phyloP scores from a whole-genome alignment of 2,113 vertebrate genomes.

The Oncorhynchus keta region DNA sequence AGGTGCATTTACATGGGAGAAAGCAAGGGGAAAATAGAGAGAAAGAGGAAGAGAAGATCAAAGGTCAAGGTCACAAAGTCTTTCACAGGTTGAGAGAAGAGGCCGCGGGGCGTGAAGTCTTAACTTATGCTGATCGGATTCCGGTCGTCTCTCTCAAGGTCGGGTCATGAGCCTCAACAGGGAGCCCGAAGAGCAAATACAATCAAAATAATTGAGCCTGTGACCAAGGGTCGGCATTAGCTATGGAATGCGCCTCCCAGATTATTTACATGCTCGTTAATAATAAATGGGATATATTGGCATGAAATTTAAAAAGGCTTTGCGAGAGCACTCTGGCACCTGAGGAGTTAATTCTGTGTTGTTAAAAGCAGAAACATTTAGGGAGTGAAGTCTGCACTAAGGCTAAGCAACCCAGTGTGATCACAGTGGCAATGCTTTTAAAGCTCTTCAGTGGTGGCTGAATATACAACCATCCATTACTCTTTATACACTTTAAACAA shows the following conservation, averaged over 20 bases:
- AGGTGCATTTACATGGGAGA: neutral
- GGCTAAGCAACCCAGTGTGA: neutral
- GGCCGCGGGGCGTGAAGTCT: slow-evolving; percentile 39
- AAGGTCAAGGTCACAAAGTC: slow-evolving; percentile 43
- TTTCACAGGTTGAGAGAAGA: slow-evolving; percentile 7
- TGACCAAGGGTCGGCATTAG: slow-evolving; percentile 44
- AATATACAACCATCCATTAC: neutral
- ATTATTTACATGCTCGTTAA: slow-evolving; percentile 63
- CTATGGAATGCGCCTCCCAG: slow-evolving; percentile 14
- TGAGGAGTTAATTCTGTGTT: slow-evolving; percentile 6
- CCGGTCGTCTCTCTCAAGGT: slow-evolving; percentile 17
- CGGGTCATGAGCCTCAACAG: slow-evolving; percentile 28
- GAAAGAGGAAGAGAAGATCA: neutral
- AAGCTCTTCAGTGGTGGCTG: neutral
- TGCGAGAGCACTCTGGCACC: neutral
- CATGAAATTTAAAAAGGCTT: slow-evolving; percentile 44
- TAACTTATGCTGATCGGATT: slow-evolving; percentile 41
- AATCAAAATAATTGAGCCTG: slow-evolving; percentile 47
- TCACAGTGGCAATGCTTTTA: neutral
- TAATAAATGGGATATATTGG: slow-evolving; percentile 55
- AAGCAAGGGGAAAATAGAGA: neutral
- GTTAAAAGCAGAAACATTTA: neutral
- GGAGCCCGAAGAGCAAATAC: slow-evolving; percentile 44
- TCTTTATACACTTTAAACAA: too few relatives aligned
- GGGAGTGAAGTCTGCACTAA: neutral